Percentiles rank a stretch among this genome's conserved stretches.
phyloP scores from a whole-genome alignment of 2,113 vertebrate species.

The Epinephelus moara region DNA sequence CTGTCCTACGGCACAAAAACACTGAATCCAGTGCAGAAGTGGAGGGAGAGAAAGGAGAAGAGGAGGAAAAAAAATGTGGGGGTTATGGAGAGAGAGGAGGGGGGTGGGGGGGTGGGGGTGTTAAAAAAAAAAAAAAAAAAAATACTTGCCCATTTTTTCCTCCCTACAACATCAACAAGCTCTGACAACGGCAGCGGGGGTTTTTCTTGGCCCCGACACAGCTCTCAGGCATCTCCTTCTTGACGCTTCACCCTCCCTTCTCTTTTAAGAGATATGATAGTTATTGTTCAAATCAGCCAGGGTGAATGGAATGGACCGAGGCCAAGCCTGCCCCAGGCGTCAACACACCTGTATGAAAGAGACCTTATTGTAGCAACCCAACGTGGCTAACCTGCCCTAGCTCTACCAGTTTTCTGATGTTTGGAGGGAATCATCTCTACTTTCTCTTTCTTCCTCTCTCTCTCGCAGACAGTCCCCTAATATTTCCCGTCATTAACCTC shows the following conservation, averaged over 20 bases:
- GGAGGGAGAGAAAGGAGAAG: conserved; percentile 69
- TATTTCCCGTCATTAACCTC: conserved; percentile 88
- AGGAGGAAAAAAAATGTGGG: conserved; percentile 76
- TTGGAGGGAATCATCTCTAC: conserved; percentile 80
- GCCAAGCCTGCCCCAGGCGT: conserved; percentile 97
- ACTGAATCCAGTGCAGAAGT: conserved; percentile 86
- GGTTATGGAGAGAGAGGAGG: conserved; percentile 46
- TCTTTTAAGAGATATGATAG: conserved; percentile 94
- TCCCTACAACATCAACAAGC: conserved; percentile 96
- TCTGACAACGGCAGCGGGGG: conserved; percentile 97
- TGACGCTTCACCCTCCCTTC: conserved; percentile 88
- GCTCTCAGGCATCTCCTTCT: conserved; percentile 96
- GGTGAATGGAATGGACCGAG: conserved; percentile 97
- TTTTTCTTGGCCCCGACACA: conserved; percentile 96
- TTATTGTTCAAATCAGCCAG: conserved; percentile 99
- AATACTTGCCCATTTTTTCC: conserved; percentile 82
- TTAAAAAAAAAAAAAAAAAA: background rate
- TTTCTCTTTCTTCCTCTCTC: conserved; percentile 46
- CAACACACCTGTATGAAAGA: conserved; percentile 99
- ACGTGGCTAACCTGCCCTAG: conserved; percentile 89
- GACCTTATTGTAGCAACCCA: conserved; percentile 93
- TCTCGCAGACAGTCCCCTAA: conserved; percentile 79
- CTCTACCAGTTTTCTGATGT: conserved; percentile 85
- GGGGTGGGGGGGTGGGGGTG: background rate
- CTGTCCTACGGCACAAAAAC: conserved; percentile 98